phyloP scores from a whole-genome alignment of 2,888 invertebrate genomes.

The Epinotia demarniana region DNA sequence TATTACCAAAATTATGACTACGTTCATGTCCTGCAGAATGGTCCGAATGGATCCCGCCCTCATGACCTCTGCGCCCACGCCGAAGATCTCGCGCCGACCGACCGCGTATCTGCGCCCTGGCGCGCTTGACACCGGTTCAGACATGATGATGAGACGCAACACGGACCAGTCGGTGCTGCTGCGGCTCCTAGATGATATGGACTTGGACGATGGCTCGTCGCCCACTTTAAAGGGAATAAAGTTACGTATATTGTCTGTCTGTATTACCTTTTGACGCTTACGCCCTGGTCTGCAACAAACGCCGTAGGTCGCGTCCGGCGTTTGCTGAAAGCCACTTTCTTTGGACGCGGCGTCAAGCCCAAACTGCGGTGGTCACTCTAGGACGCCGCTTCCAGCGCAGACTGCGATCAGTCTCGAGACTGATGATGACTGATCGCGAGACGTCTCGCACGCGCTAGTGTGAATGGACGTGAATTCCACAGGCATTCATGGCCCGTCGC shows the following conservation, averaged over 20 bases:
- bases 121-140: conserved; percentile 46
- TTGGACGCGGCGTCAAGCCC: too few relatives aligned
- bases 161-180: conserved; percentile 59
- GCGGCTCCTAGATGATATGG: conserved; percentile 61
- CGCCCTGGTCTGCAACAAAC: too few relatives aligned
- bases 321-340: too few relatives aligned
- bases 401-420: too few relatives aligned
- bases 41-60: conserved; percentile 60
- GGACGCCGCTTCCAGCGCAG: too few relatives aligned
- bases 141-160: conserved; percentile 43
- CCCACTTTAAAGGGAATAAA: background rate
- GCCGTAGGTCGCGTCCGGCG: too few relatives aligned
- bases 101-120: conserved; percentile 53
- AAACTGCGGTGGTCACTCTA: too few relatives aligned
- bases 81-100: conserved; percentile 51
- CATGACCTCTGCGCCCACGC: conserved; percentile 36
- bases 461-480: too few relatives aligned
- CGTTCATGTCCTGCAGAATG: conserved; percentile 52
- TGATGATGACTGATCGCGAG: too few relatives aligned
- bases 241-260: background rate
- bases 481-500: too few relatives aligned
- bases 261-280: too few relatives aligned
- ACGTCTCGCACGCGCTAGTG: too few relatives aligned
- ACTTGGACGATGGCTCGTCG: conserved; percentile 11
- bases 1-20: background rate